Evolutionary conservation across 2,113 vertebrate genomes (phyloP), one percentile per base, ranked within the genome.

Genomic region (Puffinus mauretanicus): DNA sequence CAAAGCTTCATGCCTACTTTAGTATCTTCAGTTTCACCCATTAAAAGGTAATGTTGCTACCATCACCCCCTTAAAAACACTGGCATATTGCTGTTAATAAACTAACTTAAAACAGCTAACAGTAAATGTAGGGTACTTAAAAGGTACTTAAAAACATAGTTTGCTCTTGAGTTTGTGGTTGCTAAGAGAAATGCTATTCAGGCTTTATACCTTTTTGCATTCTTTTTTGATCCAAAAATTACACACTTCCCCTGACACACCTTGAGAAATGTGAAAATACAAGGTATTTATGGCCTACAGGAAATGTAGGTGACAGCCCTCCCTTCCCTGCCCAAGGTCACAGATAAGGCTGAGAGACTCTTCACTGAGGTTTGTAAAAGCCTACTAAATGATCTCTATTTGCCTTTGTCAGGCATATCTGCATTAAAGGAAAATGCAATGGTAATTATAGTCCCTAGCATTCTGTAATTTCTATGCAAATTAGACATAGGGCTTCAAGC

Each of bases 401-500:
- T 90, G 57, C 84, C 32, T 86, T 81, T 60, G 66, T 73, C 78
- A 87, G n/a, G 51, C 17, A 47, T 25, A 82, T 86, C 51, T 70
- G 22, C 61, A 75, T 80, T 76, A 95, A 96, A 66, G 70, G 82
- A 85, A 79, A 95, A 88, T 51, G 26, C 18, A 55, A 47, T 27
- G 16, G 61, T 52, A 93, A 93, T 60, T 90, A 87, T 47, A 14
- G 44, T 49, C 64, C 42, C 58, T 30, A 88, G 3, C 10, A 91
- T 91, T 88, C 75, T 42, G 58, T 47, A 77, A 90, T 86, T 95
- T 96, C 88, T 93, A 82, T 90, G 82, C 52, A 96, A 97, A 96
- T 94, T 73, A 71, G 66, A 71, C 14, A 27, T 26, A 32, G 19
- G 32, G 2, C 20, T 93, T 60, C 61, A 91, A 90, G 78, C 67